Evolutionary conservation across 2,797 vertebrate genomes (phyloP), one percentile per base, ranked within the genome.

Genomic region (Pseudomugil gertrudae): DNA sequence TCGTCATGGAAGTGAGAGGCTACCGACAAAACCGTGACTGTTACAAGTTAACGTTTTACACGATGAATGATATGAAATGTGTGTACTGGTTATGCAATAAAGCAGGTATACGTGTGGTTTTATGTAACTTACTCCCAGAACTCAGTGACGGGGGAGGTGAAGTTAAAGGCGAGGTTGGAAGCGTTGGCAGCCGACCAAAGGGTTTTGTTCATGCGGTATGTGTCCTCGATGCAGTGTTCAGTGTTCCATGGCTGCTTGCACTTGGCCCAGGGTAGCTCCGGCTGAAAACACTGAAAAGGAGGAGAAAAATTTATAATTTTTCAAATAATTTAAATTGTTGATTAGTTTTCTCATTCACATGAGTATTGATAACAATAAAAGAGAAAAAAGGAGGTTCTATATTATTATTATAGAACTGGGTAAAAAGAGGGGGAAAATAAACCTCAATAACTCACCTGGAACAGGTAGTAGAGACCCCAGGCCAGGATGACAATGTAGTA

Each of bases 401-500:
- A 9, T 11, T 14, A 58, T 27, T 10, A 21, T 33, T 7, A 27
- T 14, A 23, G 35, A 36, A 36, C 11, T 9, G 9, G 14, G 36
- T 15, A 38, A 38, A 15, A 38, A 36, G 35, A 36, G 15, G n/a
- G n/a, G n/a, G n/a, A n/a, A n/a, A n/a, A n/a, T n/a, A n/a, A n/a
- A n/a, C n/a, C n/a, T n/a, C n/a, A n/a, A n/a, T n/a, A n/a, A n/a
- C n/a, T n/a, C n/a, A 90, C 90, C 88, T 98, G 96, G 93, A 98
- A 96, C 86, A 99, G 91, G 90, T 99, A 99, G 92, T 98, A 99
- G 23, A 96, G 83, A 11, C 96, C 97, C 98, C 98, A 99, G 79
- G 97, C 97, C 93, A 99, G 92, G 92, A 99, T 99, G 89, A 99
- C 92, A 0, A 99, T 98, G 94, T 99, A 99, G 93, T 99, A 98